Base-by-base conservation (phyloP, 2,113 vertebrate species). In the Hydrochoerus hydrochaeris region DNA sequence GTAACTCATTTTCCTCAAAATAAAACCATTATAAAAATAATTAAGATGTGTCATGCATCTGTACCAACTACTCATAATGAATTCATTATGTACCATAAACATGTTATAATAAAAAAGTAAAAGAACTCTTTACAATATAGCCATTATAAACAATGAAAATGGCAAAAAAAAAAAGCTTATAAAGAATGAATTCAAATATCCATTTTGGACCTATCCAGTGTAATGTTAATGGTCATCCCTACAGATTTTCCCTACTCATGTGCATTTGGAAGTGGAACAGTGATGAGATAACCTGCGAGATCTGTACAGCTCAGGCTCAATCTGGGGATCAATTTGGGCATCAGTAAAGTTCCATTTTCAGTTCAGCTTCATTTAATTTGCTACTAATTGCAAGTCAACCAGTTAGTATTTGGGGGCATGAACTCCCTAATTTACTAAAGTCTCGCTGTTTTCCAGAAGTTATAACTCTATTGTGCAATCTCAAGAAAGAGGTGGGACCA, bases 221-320 rank as follows among this genome's bases (percentile, higher is more conserved):
- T 35, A 32, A 46, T 28, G 26, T 38, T 9, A 46, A 7, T 81
- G 38, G 11, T 52, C 26, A 75, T n/a, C 1, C 26, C 28, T 16
- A 22, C 2, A 3, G 69, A 83, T 54, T 57, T 58, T 71, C 8
- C 49, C 20, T 63, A n/a, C 3, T 11, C 78, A 1, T 78, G 13
- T 7, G 14, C 5, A 14, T 10, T 13, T 0, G 0, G 7, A 80
- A 13, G 38, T 57, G 32, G 16, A 32, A 32, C 35, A n/a, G 22
- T 38, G 20, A 16, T 16, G 0, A 30, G 7, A 12, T 3, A 38
- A 73, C 19, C 7, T 20, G 9, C n/a, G 3, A n/a, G 14, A 63
- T 69, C 3, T 35, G 32, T 19, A 49, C 4, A 80, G 3, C 10
- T 88, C 32, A 32, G 38, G 28, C 32, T 14, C 9, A 44, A 49